phyloP scores from a whole-genome alignment of 2,113 vertebrate species.

The Tragelaphus buxtoni region DNA sequence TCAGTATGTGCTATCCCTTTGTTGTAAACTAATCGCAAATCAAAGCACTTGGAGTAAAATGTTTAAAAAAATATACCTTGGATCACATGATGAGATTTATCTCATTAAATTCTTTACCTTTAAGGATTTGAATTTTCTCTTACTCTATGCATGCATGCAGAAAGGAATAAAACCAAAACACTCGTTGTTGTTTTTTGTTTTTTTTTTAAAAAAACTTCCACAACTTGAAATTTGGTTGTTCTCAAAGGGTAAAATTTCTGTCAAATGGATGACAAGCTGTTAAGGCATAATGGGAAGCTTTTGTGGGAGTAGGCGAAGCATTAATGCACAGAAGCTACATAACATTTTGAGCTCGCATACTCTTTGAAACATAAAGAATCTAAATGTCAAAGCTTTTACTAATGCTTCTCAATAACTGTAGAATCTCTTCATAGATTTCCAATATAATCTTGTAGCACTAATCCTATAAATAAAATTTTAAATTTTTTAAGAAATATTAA shows the following conservation, averaged over 20 bases:
- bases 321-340: neutral
- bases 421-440: neutral
- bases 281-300: constrained; percentile 5
- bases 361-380: neutral
- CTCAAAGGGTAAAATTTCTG: constrained; percentile 60
- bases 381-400: neutral
- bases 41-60: neutral
- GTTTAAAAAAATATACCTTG: neutral
- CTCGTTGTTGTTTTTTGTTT: neutral
- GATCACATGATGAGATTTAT: neutral
- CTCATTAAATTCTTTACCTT: neutral
- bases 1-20: neutral
- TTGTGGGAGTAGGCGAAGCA: constrained; percentile 11
- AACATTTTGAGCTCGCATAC: neutral
- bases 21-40: neutral
- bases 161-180: too few species aligned
- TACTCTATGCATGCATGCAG: neutral
- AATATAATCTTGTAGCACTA: neutral
- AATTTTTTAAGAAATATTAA: neutral
- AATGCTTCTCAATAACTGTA: neutral
- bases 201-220: constrained; percentile 20
- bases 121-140: neutral
- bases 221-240: constrained; percentile 55
- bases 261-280: constrained; percentile 68
- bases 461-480: neutral